phyloP scores from a whole-genome alignment of 2,888 invertebrate species.

The Leptinotarsa tumamoca region DNA sequence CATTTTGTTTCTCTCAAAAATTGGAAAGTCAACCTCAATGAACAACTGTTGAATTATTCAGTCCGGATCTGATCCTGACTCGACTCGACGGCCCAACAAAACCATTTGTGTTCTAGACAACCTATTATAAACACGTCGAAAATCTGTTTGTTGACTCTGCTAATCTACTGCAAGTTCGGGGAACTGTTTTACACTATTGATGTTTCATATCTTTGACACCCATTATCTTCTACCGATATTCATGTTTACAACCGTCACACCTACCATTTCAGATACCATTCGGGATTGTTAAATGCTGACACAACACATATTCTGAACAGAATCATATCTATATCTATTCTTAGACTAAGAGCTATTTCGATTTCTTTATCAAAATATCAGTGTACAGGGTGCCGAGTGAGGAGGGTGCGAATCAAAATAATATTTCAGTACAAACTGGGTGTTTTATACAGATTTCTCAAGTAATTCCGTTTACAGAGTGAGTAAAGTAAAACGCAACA shows the following conservation, averaged over 20 bases:
- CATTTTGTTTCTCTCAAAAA: too few relatives aligned
- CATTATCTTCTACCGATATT: slow-evolving; percentile 5
- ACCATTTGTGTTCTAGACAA: too few relatives aligned
- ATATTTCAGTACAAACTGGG: neutral
- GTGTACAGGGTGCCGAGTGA: neutral
- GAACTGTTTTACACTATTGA: neutral
- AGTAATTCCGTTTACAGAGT: too few relatives aligned
- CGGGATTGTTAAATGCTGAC: neutral
- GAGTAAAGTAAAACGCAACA: too few relatives aligned
- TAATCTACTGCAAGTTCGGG: neutral
- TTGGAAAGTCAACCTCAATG: too few relatives aligned
- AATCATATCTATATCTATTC: slow-evolving; percentile 15
- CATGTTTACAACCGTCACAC: slow-evolving; percentile 3
- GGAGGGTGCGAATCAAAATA: neutral
- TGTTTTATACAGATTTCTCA: too few relatives aligned
- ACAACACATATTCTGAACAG: neutral
- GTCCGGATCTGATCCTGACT: too few relatives aligned
- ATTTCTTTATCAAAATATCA: slow-evolving; percentile 2
- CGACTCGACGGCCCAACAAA: too few relatives aligned
- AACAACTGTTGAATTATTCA: too few relatives aligned
- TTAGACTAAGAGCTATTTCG: slow-evolving; percentile 14
- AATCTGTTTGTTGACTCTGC: slow-evolving; percentile 2
- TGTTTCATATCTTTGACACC: slow-evolving; percentile 17
- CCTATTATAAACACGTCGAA: neutral
- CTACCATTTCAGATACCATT: slow-evolving; percentile 1